phyloP scores from a whole-genome alignment of 1,140 invertebrate species.

The Pseudachorutes palmiensis region DNA sequence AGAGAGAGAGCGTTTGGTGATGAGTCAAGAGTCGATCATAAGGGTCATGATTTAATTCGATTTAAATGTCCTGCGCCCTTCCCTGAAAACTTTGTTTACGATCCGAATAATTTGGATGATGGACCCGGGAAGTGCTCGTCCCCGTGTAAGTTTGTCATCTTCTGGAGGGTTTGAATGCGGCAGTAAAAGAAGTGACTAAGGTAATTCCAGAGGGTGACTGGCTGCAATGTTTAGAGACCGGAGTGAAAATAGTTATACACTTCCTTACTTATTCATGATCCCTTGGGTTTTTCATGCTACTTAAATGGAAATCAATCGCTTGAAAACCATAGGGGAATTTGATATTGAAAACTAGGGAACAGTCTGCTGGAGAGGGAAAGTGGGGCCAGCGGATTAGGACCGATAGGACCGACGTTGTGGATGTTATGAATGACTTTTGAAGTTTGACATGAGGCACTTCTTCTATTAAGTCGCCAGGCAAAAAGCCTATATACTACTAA shows the following conservation, averaged over 20 bases:
- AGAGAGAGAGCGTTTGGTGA: no score
- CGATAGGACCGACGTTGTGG: neutral
- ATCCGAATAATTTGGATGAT: constrained; percentile 2
- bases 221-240: neutral
- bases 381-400: no score
- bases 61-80: no score
- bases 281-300: constrained; percentile 34
- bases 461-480: neutral
- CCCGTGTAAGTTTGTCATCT: constrained; percentile 20
- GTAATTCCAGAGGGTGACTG: neutral
- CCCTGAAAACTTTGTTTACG: no score
- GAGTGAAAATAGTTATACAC: neutral
- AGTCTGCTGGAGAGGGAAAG: neutral
- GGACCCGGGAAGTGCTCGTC: neutral
- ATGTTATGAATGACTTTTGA: neutral
- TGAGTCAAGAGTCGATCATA: no score
- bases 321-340: constrained; percentile 31
- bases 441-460: neutral
- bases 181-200: constrained; percentile 2
- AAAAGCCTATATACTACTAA: neutral
- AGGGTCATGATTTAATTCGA: no score
- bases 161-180: neutral
- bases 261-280: constrained; percentile 37
- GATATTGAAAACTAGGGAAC: neutral
- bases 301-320: constrained; percentile 40